Evolutionary conservation across 2,797 vertebrate species (phyloP), one percentile per base, ranked within the genome.

Genomic region (Mus spretus): DNA sequence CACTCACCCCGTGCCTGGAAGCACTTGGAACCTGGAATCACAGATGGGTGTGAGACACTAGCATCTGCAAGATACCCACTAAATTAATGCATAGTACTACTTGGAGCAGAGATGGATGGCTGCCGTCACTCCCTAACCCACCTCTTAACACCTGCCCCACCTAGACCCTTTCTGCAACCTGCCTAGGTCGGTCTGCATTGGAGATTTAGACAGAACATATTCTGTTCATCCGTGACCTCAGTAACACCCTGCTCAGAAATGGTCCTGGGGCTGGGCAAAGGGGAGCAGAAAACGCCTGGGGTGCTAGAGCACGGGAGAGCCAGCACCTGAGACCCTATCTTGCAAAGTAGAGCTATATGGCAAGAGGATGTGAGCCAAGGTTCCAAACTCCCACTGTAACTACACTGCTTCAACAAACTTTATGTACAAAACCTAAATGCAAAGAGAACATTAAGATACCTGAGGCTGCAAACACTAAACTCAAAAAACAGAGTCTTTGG

Each of bases 121-220:
- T 15, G 12, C 57, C 5, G 2, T 61, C 22, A 72, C 31, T 22
- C 4, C 50, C 28, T 75, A 34, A 31, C 65, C 59, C 88, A 37
- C 10, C 17, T n/a, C 13, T 34, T 80, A 5, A 12, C 2, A 22
- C 10, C 3, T 63, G 24, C 14, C 6, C 17, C 0, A 0, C 37
- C 31, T 22, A 1, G 20, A 77, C 26, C 15, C 5, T 13, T 47
- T 28, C 28, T 31, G 47, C 15, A 53, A 8, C 24, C 20, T 50
- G 75, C 31, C 59, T 72, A 50, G 4, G 6, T 50, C 40, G 8
- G 11, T 81, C 34, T 40, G 34, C 47, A 59, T 22, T 80, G 14
- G 44, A 91, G 24, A 6, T 63, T 77, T 22, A 19, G 47, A 65
- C 44, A 93, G 63, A 90, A 75, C 1, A 6, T 37, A 88, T 4